phyloP scores from a whole-genome alignment of 1,140 invertebrate species.

The Eubasilissa regina region DNA sequence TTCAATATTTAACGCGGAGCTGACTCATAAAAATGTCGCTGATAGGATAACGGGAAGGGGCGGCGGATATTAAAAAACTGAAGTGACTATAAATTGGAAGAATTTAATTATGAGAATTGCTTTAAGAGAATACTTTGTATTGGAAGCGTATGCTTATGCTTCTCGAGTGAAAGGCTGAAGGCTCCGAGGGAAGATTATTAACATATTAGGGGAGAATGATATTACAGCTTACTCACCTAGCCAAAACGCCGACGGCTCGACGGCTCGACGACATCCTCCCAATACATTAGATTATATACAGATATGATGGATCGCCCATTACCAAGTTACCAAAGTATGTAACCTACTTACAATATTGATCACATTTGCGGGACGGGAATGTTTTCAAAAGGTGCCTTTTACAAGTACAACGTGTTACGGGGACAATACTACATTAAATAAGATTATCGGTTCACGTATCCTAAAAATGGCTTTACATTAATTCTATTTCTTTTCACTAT shows the following conservation, averaged over 20 bases:
- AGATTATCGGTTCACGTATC: no score
- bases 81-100: slow-evolving; percentile 41
- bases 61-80: slow-evolving; percentile 38
- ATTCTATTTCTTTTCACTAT: no score
- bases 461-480: no score
- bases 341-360: slow-evolving; percentile 25
- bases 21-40: slow-evolving; percentile 37
- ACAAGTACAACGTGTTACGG: no score
- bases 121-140: slow-evolving; percentile 18
- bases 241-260: no score
- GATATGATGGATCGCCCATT: slow-evolving; percentile 34
- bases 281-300: slow-evolving; percentile 36
- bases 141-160: background rate
- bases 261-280: slow-evolving; percentile 5
- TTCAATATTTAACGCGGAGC: slow-evolving; percentile 43
- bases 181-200: slow-evolving; percentile 8
- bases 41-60: slow-evolving; percentile 30
- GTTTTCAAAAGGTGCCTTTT: no score
- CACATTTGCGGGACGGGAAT: slow-evolving; percentile 17
- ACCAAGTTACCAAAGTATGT: slow-evolving; percentile 28
- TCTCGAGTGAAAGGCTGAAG: no score
- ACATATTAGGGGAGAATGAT: background rate
- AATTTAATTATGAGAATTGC: slow-evolving; percentile 40
- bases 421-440: no score
- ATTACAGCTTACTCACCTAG: background rate